Evolutionary conservation across 2,113 vertebrate genomes (phyloP), one percentile per base, ranked within the genome.

Genomic region (Hydrochoerus hydrochaeris): DNA sequence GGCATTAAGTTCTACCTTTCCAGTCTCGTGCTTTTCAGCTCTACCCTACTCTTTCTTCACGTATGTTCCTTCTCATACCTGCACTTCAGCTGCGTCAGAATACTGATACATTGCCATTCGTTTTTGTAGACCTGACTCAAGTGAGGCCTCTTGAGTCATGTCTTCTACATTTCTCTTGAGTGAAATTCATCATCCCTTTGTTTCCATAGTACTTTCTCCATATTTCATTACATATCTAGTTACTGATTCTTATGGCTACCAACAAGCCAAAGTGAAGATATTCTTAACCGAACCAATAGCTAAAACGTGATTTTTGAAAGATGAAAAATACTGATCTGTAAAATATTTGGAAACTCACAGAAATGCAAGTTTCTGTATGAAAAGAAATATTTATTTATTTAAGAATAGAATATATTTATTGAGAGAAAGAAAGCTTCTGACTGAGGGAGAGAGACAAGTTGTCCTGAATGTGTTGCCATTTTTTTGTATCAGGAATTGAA

Each of bases 311-410:
- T 54, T 94, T 83, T 78, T 77, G 57, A 95, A 96, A 92, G n/a
- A 71, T 78, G 7, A 63, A 96, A 91, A 92, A 67, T 46, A 8
- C 4, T 63, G 3, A 13, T 82, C 14, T 94, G 3, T 94, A 46
- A 88, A 94, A 81, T 85, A 88, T 83, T 88, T 88, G 63, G 49
- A 77, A 90, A 96, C 73, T 92, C 26, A 94, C 35, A 73, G 85
- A 93, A 95, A 83, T 32, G 4, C 63, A 69, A 17, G n/a, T 86
- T 91, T 71, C 14, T 44, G 20, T 83, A 16, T 88, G 62, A 84
- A 78, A 95, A 84, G 65, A 95, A 88, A 54, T 96, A 60, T 57
- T 57, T 54, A 54, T 54, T 54, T 54, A 54, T 54, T 54, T 54
- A 54, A 54, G 54, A 54, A 17, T 14, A 54, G 54, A 54, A 54